phyloP scores from a whole-genome alignment of 2,797 vertebrate species.

The Brachymystax lenok region DNA sequence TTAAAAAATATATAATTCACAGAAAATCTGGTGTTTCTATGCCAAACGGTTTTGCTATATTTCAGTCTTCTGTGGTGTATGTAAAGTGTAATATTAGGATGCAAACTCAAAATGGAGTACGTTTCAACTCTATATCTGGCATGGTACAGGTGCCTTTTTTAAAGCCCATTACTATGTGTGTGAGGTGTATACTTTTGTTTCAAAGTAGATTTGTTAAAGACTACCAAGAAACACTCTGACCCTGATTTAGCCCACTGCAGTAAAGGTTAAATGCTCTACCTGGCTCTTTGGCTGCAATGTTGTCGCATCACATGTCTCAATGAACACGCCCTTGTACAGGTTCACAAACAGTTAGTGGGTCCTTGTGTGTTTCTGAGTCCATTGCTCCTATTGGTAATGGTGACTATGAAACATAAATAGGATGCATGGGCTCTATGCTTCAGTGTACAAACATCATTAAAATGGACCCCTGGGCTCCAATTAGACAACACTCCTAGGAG shows the following conservation, averaged over 20 bases:
- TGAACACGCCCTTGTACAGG: not conserved
- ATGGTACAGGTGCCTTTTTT: too few relatives aligned
- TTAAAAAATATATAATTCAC: too few relatives aligned
- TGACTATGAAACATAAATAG: slow-evolving; percentile 22
- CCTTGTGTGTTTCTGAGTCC: not conserved
- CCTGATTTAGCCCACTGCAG: not conserved
- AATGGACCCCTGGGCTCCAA: slow-evolving; percentile 26
- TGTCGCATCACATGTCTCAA: not conserved
- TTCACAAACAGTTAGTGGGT: not conserved
- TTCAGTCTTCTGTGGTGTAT: too few relatives aligned
- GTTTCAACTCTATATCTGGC: too few relatives aligned
- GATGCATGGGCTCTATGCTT: slow-evolving; percentile 21
- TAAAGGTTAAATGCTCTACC: not conserved
- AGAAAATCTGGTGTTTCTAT: too few relatives aligned
- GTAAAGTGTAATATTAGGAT: too few relatives aligned
- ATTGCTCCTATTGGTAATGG: slow-evolving; percentile 19
- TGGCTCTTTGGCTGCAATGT: not conserved
- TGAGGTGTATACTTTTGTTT: too few relatives aligned
- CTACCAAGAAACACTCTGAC: not conserved
- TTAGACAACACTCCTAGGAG: slow-evolving; percentile 12
- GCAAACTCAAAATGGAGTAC: too few relatives aligned
- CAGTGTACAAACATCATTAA: slow-evolving; percentile 38
- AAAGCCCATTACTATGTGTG: too few relatives aligned
- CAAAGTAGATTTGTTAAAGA: too few relatives aligned
- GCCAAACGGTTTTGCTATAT: too few relatives aligned